Conservation (phyloP, 2,113 vertebrate genomes). For the Ovis aries region DNA sequence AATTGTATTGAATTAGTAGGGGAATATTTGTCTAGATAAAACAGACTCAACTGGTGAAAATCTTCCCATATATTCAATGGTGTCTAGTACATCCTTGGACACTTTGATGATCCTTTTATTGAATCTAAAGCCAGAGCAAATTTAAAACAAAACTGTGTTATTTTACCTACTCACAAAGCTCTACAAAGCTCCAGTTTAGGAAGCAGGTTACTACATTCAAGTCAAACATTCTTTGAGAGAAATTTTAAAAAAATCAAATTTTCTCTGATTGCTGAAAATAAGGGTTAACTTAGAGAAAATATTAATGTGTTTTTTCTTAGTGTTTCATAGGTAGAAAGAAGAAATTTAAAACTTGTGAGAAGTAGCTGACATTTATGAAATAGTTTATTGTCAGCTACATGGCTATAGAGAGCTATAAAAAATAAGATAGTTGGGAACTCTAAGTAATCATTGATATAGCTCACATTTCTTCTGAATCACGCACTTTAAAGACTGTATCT, state of each 20-base stretch:
- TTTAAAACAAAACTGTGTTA: not conserved
- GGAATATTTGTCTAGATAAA: not conserved
- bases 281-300: not conserved
- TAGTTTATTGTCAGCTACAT: constrained; percentile 24
- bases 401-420: constrained; percentile 47
- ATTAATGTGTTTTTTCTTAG: not conserved
- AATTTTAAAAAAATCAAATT: not conserved
- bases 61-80: not conserved
- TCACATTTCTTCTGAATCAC: not conserved
- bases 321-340: constrained; percentile 26
- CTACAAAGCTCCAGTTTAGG: not conserved
- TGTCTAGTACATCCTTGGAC: not conserved
- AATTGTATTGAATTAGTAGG: not conserved
- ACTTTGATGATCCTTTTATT: not conserved
- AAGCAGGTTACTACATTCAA: not conserved
- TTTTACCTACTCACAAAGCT: not conserved
- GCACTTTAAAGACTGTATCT: not conserved
- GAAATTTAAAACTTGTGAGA: constrained; percentile 20
- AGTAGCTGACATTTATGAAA: constrained; percentile 45
- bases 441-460: constrained; percentile 1
- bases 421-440: constrained; percentile 23
- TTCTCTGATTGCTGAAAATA: constrained; percentile 1
- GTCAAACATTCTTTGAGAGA: not conserved
- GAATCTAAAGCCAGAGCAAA: constrained; percentile 24
- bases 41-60: not conserved